Evolutionary conservation across 2,797 vertebrate genomes (phyloP).

Genomic region (Aplochiton taeniatus): DNA sequence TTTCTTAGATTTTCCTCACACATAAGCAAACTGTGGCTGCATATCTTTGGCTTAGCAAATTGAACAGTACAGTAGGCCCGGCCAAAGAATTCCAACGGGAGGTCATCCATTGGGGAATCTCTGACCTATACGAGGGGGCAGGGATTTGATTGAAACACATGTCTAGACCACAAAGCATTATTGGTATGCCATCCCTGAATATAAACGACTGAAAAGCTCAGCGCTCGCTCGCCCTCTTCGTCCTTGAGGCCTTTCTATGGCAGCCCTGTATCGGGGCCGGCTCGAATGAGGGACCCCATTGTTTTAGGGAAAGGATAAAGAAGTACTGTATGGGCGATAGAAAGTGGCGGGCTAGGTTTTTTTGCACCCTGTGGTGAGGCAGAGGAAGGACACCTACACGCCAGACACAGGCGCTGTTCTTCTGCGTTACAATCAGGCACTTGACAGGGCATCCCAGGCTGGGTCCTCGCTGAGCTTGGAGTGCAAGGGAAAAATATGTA

Average conservation of each 20-base stretch:
- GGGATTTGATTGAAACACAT: slow-evolving; percentile 48
- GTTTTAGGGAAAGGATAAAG: slow-evolving; percentile 51
- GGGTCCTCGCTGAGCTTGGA: slow-evolving; percentile 24
- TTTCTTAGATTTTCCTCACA: slow-evolving; percentile 2
- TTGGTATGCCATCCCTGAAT: slow-evolving; percentile 46
- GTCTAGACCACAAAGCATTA: slow-evolving; percentile 49
- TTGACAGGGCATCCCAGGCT: slow-evolving; percentile 30
- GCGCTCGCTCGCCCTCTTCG: slow-evolving; percentile 25
- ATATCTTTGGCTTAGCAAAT: slow-evolving; percentile 42
- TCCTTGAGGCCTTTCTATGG: slow-evolving; percentile 55
- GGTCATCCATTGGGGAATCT: slow-evolving; percentile 47
- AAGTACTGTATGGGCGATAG: slow-evolving; percentile 33
- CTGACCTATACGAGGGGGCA: slow-evolving; percentile 32
- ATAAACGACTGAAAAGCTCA: slow-evolving; percentile 43
- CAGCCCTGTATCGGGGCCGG: slow-evolving; percentile 31
- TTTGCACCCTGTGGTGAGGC: slow-evolving; percentile 19
- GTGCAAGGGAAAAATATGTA: slow-evolving; percentile 26
- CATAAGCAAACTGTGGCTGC: slow-evolving; percentile 13
- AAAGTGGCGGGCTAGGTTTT: slow-evolving; percentile 19
- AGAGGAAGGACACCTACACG: slow-evolving; percentile 60
- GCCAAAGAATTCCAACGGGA: slow-evolving; percentile 46
- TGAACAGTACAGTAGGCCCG: slow-evolving; percentile 35
- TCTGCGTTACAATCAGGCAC: slow-evolving; percentile 47
- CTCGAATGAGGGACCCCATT: slow-evolving; percentile 43
- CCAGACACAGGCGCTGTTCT: slow-evolving; percentile 49